phyloP scores from a whole-genome alignment of 2,888 invertebrate genomes.

The Calliopum simillimum region DNA sequence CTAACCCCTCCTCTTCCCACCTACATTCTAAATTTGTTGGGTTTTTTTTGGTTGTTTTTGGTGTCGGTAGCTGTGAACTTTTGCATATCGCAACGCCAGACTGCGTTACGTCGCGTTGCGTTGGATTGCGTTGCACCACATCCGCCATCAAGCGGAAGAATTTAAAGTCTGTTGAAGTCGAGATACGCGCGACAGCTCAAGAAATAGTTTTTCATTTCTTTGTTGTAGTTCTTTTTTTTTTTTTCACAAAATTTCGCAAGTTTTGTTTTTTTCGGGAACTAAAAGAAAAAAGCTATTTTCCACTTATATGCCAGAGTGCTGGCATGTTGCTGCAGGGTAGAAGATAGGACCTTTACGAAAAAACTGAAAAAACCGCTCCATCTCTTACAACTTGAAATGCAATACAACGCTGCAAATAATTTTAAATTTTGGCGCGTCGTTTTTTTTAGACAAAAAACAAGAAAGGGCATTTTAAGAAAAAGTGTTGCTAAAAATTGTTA shows the following conservation, averaged over 20 bases:
- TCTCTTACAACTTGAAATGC: slow-evolving; percentile 11
- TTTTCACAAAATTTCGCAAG: too few species aligned
- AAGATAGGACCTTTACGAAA: too few species aligned
- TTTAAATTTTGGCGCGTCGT: slow-evolving; percentile 19
- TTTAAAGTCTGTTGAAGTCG: slow-evolving; percentile 37
- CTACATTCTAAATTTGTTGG: background rate
- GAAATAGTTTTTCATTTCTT: background rate
- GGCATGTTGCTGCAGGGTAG: too few species aligned
- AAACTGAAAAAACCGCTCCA: background rate
- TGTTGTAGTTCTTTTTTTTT: background rate
- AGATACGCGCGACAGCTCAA: slow-evolving; percentile 31
- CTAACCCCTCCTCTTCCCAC: background rate
- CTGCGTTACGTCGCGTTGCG: slow-evolving; percentile 3
- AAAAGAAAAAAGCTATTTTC: slow-evolving; percentile 4
- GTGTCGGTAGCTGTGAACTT: slow-evolving; percentile 1
- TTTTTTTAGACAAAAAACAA: background rate
- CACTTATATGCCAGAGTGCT: slow-evolving; percentile 4
- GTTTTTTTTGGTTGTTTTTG: slow-evolving; percentile 9
- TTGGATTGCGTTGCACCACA: slow-evolving; percentile 10
- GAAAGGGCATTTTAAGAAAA: background rate
- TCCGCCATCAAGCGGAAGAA: slow-evolving; percentile 22
- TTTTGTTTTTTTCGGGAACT: slow-evolving; percentile 9
- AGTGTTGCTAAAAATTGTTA: background rate
- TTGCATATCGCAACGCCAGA: slow-evolving; percentile 15
- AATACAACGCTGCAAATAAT: slow-evolving; percentile 11